Evolutionary conservation across 2,113 vertebrate species (phyloP), one percentile per base, ranked within the genome.

Genomic region (Pedionomus torquatus): DNA sequence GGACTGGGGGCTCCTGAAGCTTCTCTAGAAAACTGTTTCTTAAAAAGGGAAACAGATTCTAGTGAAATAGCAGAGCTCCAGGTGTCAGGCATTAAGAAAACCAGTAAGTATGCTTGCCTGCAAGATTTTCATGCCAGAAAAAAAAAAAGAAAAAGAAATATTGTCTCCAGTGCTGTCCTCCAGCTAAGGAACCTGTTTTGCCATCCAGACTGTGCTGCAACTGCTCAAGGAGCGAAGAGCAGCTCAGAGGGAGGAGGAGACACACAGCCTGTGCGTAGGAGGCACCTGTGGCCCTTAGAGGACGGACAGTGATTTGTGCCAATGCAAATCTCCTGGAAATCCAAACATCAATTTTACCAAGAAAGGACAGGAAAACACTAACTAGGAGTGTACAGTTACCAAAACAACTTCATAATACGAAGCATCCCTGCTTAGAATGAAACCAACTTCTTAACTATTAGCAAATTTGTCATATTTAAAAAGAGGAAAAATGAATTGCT

Each of bases 161-260:
- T 17, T 58, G 57, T 49, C 78, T 57, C 66, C 3, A 4, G 61
- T 41, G 39, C 39, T 31, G 23, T 85, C 44, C 57, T 71, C 54
- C 19, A 18, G 25, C 60, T 89, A 68, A 66, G 80, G 72, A 95
- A 61, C n/a, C 68, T 77, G 23, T 86, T 81, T 26, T 54, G 43
- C 55, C 39, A 66, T 60, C 69, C 87, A 37, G 51, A 58, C 35
- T 9, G 3, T 33, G 8, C 49, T 0, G 0, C 4, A 4, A 17
- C 41, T 57, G 64, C 80, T 78, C 0, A 0, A 88, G 0, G 3
- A 41, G 46, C 1, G 2, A 82, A 75, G 25, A 69, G 39, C 79
- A 82, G 55, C 65, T 77, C 2, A 1, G 70, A 75, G 39, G 55
- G 20, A 79, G 65, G 13, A 71, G 24, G 65, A 79, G 66, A 52